phyloP scores from a whole-genome alignment of 2,888 invertebrate species.

The Tricholauxania praeusta region DNA sequence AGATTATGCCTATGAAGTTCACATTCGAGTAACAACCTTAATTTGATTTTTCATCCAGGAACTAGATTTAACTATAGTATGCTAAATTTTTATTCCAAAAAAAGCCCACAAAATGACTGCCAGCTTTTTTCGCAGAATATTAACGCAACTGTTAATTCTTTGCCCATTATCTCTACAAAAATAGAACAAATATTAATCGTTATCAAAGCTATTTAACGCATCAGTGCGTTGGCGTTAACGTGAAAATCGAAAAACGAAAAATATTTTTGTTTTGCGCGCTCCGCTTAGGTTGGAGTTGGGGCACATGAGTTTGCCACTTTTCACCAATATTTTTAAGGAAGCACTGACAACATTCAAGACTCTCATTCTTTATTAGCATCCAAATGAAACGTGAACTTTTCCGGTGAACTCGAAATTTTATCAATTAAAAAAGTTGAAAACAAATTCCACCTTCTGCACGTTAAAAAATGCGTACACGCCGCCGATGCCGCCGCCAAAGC shows the following conservation, averaged over 20 bases:
- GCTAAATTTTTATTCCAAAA: too few species aligned
- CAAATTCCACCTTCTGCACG: constrained; percentile 34
- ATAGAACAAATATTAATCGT: background rate
- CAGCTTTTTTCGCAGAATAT: too few species aligned
- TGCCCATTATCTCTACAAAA: too few species aligned
- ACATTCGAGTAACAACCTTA: too few species aligned
- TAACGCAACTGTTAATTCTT: too few species aligned
- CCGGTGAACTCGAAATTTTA: constrained; percentile 40
- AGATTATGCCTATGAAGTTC: too few species aligned
- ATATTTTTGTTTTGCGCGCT: background rate
- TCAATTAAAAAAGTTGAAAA: constrained; percentile 46
- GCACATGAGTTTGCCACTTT: constrained; percentile 9
- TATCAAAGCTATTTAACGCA: constrained; percentile 32
- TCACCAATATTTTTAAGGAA: background rate
- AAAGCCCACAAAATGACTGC: too few species aligned
- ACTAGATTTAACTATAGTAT: too few species aligned
- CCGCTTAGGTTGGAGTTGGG: background rate
- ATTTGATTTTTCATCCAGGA: too few species aligned
- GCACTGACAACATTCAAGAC: background rate
- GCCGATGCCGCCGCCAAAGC: background rate
- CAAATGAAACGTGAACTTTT: constrained; percentile 30
- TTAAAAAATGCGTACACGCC: constrained; percentile 25
- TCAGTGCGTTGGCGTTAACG: constrained; percentile 25
- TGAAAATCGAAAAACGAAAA: constrained; percentile 24
- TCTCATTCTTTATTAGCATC: constrained; percentile 23